These are phyloP conservation scores for Diaprepes abbreviatus DNA, from an alignment of 2,888 invertebrate species.

Conservation along the genomic window DNA sequence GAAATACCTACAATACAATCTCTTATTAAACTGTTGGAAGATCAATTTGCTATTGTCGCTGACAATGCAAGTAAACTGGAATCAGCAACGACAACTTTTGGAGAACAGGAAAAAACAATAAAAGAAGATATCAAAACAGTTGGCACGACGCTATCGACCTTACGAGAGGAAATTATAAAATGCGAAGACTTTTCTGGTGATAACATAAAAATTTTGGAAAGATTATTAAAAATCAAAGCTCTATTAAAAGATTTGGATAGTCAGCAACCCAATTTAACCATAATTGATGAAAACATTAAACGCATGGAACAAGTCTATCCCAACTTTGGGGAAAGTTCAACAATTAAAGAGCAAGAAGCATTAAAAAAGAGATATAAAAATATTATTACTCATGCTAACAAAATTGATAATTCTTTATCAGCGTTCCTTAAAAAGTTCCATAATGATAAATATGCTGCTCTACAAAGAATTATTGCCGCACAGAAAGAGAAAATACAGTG, in stretches of 20 bases:
- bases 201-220: slow-evolving; percentile 84
- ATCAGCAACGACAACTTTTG: slow-evolving; percentile 79
- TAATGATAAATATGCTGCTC: slow-evolving; percentile 84
- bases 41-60: slow-evolving; percentile 83
- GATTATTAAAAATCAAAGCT: slow-evolving; percentile 81
- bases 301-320: slow-evolving; percentile 83
- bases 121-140: slow-evolving; percentile 80
- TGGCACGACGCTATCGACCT: slow-evolving; percentile 78
- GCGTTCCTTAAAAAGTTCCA: slow-evolving; percentile 90
- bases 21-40: slow-evolving; percentile 77
- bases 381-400: slow-evolving; percentile 82
- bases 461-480: slow-evolving; percentile 84
- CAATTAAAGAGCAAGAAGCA: slow-evolving; percentile 86
- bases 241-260: slow-evolving; percentile 80
- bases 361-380: slow-evolving; percentile 88
- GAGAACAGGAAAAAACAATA: slow-evolving; percentile 80
- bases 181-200: slow-evolving; percentile 93
- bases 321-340: slow-evolving; percentile 80
- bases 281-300: slow-evolving; percentile 77
- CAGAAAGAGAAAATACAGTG: slow-evolving; percentile 91
- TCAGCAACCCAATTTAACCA: slow-evolving; percentile 77
- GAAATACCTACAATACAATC: slow-evolving; percentile 79
- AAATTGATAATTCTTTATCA: slow-evolving; percentile 83
- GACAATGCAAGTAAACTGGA: slow-evolving; percentile 82
- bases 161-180: slow-evolving; percentile 87